A percentile compares a stretch with the other conserved stretches of the same genome.
Evolutionary conservation across 1,140 invertebrate species (phyloP).

Genomic region (Atta cephalotes): DNA sequence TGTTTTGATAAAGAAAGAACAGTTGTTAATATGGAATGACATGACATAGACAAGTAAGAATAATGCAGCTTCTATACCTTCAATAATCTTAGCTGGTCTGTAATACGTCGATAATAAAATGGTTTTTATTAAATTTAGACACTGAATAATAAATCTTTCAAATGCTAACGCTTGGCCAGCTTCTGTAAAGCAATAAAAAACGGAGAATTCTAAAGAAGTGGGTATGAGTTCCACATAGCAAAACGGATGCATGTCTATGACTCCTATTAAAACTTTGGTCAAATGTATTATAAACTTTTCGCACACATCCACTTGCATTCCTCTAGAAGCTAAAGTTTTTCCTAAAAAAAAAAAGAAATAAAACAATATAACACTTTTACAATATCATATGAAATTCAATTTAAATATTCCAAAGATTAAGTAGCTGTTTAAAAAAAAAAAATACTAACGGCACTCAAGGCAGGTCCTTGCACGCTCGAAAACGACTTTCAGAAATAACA

Average conservation of each 20-base stretch:
- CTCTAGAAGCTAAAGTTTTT: slow-evolving; percentile 88
- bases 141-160: slow-evolving; percentile 95
- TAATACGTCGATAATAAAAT: slow-evolving; percentile 93
- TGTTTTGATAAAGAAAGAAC: slow-evolving; percentile 55
- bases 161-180: slow-evolving; percentile 91
- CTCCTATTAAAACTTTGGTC: slow-evolving; percentile 92
- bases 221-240: slow-evolving; percentile 93
- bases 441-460: slow-evolving; percentile 92
- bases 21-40: background rate
- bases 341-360: slow-evolving; percentile 83
- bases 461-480: slow-evolving; percentile 92
- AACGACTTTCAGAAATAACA: slow-evolving; percentile 92
- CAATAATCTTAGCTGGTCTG: slow-evolving; percentile 87
- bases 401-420: background rate
- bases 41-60: background rate
- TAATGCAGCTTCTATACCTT: slow-evolving; percentile 80
- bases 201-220: slow-evolving; percentile 92
- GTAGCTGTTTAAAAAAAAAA: background rate
- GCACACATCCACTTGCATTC: slow-evolving; percentile 88
- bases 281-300: slow-evolving; percentile 94
- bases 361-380: background rate
- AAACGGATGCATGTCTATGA: slow-evolving; percentile 92
- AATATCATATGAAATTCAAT: background rate
- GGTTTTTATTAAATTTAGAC: slow-evolving; percentile 95
- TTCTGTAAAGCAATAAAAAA: slow-evolving; percentile 95